Evolutionary conservation across 2,888 invertebrate species (phyloP).

Genomic region (Pseudeuparius sepicola): DNA sequence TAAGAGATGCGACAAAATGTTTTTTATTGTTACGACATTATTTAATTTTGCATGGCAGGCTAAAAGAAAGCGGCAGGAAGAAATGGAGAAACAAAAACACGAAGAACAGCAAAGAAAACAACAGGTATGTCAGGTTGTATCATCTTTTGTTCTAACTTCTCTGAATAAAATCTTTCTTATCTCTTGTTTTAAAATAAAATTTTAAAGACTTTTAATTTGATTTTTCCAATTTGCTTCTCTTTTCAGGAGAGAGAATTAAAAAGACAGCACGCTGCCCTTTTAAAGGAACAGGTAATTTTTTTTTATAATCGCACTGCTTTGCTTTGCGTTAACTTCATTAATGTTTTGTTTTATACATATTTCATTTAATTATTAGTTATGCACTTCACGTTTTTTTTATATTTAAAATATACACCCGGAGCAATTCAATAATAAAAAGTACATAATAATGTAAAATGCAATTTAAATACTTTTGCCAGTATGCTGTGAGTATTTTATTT

Average conservation of each 20-base stretch:
- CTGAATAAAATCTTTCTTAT: conserved; percentile 1
- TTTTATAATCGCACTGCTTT: too few relatives aligned
- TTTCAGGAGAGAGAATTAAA: conserved; percentile 85
- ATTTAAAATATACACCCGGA: too few relatives aligned
- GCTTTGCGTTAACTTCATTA: conserved; percentile 1
- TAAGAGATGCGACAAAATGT: too few relatives aligned
- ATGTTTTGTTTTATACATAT: too few relatives aligned
- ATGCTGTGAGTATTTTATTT: too few relatives aligned
- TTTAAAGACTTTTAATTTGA: conserved; percentile 4
- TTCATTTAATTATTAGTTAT: too few relatives aligned
- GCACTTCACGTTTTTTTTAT: too few relatives aligned
- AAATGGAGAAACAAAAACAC: conserved; percentile 70
- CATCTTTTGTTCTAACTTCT: conserved; percentile 6
- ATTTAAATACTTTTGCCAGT: too few relatives aligned
- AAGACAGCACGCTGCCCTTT: conserved; percentile 76
- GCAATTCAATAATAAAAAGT: too few relatives aligned
- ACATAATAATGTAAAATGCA: too few relatives aligned
- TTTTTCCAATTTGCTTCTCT: conserved; percentile 25
- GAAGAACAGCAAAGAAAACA: conserved; percentile 78
- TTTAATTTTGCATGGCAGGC: conserved; percentile 54
- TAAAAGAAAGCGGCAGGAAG: conserved; percentile 76
- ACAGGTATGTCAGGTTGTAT: conserved; percentile 54
- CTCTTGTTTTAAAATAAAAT: neutral
- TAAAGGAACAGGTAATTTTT: conserved; percentile 80
- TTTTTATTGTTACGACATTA: conserved; percentile 16